Percentiles rank a stretch among this genome's conserved stretches.
These are phyloP conservation scores for Poeciliopsis infans DNA, from an alignment of 2,797 vertebrate genomes.

Conservation along the genomic window DNA sequence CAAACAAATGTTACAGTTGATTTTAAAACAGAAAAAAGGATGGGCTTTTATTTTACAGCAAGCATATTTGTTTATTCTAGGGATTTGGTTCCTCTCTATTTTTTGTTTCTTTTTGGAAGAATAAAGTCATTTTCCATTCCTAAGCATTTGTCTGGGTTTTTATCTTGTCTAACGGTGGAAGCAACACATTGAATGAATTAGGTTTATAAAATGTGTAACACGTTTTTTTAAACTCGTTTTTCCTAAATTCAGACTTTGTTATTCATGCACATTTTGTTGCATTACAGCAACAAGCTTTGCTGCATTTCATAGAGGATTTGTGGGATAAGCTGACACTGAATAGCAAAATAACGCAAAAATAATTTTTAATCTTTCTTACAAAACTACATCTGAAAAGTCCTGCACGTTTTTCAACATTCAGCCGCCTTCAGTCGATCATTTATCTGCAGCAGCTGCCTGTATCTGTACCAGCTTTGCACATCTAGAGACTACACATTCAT, in stretches of 20 bases:
- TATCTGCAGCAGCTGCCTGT: background rate
- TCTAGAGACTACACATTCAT: background rate
- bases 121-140: conserved; percentile 84
- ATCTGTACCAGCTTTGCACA: background rate
- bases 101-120: conserved; percentile 71
- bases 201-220: background rate
- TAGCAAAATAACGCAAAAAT: background rate
- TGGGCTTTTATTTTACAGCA: conserved; percentile 81
- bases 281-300: background rate
- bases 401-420: background rate
- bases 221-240: background rate
- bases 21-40: conserved; percentile 54
- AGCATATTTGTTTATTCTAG: conserved; percentile 74
- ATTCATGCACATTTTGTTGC: background rate
- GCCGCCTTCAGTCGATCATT: background rate
- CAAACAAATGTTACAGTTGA: conserved; percentile 67
- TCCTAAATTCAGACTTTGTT: background rate
- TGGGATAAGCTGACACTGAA: background rate
- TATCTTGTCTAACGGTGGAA: conserved; percentile 4
- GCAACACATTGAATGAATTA: background rate
- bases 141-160: conserved; percentile 45
- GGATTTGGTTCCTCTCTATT: conserved; percentile 60
- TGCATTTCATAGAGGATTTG: background rate
- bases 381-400: background rate
- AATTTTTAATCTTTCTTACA: background rate